Evolutionary conservation across 2,113 vertebrate species (phyloP).

Genomic region (Stegastes partitus): DNA sequence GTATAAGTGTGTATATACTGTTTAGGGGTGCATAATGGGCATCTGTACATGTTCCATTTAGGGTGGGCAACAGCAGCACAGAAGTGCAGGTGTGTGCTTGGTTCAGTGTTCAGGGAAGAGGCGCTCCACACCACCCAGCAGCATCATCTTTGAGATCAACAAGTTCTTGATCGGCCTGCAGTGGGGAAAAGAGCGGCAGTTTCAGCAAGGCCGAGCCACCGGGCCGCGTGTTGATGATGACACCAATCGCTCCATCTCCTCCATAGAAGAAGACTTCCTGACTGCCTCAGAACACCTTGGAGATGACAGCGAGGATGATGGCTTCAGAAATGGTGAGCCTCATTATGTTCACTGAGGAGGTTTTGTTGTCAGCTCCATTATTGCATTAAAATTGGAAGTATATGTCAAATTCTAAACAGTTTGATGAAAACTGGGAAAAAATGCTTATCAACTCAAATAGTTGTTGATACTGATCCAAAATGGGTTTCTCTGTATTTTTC

Average conservation of each 20-base stretch:
- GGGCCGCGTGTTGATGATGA: slow-evolving; percentile 90
- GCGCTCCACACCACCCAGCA: slow-evolving; percentile 83
- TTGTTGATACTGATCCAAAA: too few relatives aligned
- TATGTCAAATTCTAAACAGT: neutral
- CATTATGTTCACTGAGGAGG: too few relatives aligned
- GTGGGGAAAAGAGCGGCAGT: slow-evolving; percentile 90
- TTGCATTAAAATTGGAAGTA: neutral
- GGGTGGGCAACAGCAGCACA: slow-evolving; percentile 80
- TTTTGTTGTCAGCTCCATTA: neutral
- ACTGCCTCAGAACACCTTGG: slow-evolving; percentile 95
- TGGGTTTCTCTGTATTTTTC: neutral
- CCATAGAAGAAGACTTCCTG: slow-evolving; percentile 97
- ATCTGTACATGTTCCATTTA: slow-evolving; percentile 65
- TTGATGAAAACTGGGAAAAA: neutral
- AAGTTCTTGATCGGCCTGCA: slow-evolving; percentile 95
- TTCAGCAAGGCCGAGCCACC: slow-evolving; percentile 79
- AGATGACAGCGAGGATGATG: slow-evolving; percentile 92
- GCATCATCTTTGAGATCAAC: slow-evolving; percentile 95
- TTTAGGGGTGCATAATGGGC: neutral
- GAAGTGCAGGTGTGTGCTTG: slow-evolving; percentile 91
- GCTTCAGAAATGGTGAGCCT: slow-evolving; percentile 87
- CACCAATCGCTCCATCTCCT: slow-evolving; percentile 95
- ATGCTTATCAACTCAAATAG: too few relatives aligned
- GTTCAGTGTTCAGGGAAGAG: slow-evolving; percentile 88
- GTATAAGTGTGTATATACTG: neutral